Base-by-base conservation (phyloP, 2,888 invertebrate genomes). In the Apamea sordens region DNA sequence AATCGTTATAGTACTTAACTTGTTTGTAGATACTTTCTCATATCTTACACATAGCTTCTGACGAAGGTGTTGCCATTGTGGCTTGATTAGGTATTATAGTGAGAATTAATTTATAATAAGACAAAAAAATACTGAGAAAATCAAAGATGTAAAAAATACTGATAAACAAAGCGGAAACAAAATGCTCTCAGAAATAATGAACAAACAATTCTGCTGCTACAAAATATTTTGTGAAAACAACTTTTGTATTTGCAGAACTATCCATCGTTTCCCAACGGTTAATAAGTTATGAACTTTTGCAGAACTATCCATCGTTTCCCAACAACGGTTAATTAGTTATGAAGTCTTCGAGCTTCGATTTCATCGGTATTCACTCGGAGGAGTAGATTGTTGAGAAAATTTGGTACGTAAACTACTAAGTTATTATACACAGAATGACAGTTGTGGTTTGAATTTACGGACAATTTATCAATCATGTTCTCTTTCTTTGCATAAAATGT, bases 11-110 rank as follows among this genome's bases (percentile, higher is more conserved):
- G 71, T 56, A 44, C 24, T 41, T 75, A 32, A 73, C 73, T 73
- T 75, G 44, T 75, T 73, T 75, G 44, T n/a, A 32, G n/a, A 32
- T n/a, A 21, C 44, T 73, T 59, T 72, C 18, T 64, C 64, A 24
- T 64, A 11, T 36, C 41, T 53, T 18, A 56, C 6, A 21, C n/a
- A 67, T 36, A 41, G 70, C 71, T 75, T 74, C 74, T 70, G 71
- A 71, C 24, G 21, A 70, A 28, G 4, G 11, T 24, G 32, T 32
- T 70, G 32, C 2, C 47, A 32, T 32, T 50, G 8, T 53, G 24
- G 6, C 10, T 53, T 70, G 24, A 15, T 53, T 32, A 50, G 28
- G 50, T 32, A 32, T 32, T 6, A 18, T 47, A 28, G 13, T 50
- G 7, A 47, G 21, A 47, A 68, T 64, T 8, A 32, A 28, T 63